Evolutionary conservation across 1,140 invertebrate species (phyloP).

Genomic region (Steinernema feltiae): DNA sequence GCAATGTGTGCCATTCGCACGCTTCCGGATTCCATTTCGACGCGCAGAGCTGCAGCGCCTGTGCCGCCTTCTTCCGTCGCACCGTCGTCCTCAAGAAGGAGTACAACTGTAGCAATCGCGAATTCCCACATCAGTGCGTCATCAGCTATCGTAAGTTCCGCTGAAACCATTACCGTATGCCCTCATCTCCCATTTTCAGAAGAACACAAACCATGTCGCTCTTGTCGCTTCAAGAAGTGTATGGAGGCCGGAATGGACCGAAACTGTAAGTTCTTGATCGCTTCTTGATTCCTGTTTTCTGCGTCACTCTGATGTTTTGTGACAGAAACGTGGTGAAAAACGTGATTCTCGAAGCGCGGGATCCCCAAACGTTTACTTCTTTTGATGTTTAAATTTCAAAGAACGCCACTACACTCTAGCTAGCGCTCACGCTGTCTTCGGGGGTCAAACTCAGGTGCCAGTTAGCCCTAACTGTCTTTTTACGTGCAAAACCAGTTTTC

Average conservation of each 20-base stretch:
- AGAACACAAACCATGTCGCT: conserved; percentile 82
- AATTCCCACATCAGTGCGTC: conserved; percentile 16
- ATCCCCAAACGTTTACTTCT: too few species aligned
- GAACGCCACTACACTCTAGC: too few species aligned
- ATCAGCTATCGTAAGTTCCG: conserved; percentile 30
- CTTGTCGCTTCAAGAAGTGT: conserved; percentile 89
- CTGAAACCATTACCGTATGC: conserved; percentile 31
- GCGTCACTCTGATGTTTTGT: neutral
- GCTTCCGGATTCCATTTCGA: conserved; percentile 37
- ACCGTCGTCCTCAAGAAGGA: conserved; percentile 28
- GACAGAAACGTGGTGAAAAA: neutral
- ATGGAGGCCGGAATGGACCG: conserved; percentile 96
- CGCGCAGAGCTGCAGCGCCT: conserved; percentile 32
- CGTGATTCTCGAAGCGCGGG: neutral
- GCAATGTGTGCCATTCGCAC: conserved; percentile 15
- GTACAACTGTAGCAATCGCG: conserved; percentile 26
- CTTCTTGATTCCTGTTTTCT: neutral
- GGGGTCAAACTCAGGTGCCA: too few species aligned
- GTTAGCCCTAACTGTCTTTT: neutral
- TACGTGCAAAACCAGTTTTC: neutral
- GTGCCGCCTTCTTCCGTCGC: conserved; percentile 35
- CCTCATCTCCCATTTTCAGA: neutral
- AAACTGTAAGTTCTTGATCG: conserved; percentile 78
- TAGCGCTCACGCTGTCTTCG: too few species aligned
- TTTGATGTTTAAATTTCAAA: too few species aligned